Percentiles rank a stretch among this genome's conserved stretches.
phyloP scores from a whole-genome alignment of 2,888 invertebrate species.

The Eupithecia vulgata region DNA sequence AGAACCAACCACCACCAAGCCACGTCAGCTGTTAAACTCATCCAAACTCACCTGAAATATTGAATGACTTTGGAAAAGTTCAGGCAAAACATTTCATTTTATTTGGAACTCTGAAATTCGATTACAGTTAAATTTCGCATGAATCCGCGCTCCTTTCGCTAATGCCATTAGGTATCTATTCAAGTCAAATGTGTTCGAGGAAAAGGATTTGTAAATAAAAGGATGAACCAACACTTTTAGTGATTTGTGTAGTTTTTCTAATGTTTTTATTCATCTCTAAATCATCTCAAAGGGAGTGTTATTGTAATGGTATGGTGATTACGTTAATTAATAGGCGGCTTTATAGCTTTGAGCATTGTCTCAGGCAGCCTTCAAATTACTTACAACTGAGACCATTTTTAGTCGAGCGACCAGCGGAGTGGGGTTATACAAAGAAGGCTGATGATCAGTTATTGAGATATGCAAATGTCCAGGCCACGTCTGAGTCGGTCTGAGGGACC shows the following conservation, averaged over 20 bases:
- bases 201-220: not conserved
- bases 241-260: not conserved
- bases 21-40: not conserved
- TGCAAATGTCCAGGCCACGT: no score
- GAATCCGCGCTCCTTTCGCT: not conserved
- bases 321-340: no score
- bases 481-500: no score
- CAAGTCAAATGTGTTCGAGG: constrained; percentile 2
- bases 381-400: no score
- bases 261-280: not conserved
- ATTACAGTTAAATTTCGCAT: constrained; percentile 18
- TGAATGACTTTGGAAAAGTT: constrained; percentile 5
- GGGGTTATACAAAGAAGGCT: no score
- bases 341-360: no score
- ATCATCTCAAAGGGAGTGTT: no score
- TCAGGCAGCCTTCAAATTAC: no score
- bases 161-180: constrained; percentile 7
- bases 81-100: constrained; percentile 17
- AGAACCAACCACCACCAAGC: not conserved
- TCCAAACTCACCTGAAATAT: constrained; percentile 6
- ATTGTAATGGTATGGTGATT: no score
- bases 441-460: no score
- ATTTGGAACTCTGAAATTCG: constrained; percentile 5
- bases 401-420: no score
- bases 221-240: not conserved